These are phyloP conservation scores for Malacosoma neustria DNA, from an alignment of 2,888 invertebrate genomes.

Conservation along the genomic window DNA sequence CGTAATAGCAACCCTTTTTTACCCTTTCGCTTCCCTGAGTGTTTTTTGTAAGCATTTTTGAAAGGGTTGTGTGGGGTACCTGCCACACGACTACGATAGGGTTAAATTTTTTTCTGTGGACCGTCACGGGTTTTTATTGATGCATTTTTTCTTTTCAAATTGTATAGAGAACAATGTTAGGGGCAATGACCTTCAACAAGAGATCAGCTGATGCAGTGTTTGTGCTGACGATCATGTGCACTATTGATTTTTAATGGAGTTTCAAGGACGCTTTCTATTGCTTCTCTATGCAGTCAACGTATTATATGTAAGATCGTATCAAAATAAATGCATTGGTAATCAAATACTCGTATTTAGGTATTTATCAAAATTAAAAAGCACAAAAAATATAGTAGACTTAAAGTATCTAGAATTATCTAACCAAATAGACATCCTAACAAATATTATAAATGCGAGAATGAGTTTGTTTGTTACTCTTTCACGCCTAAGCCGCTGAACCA, in stretches of 20 bases:
- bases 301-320: too few species aligned
- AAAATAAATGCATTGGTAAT: too few species aligned
- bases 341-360: too few species aligned
- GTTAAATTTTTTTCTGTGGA: slow-evolving; percentile 61
- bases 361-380: too few species aligned
- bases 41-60: slow-evolving; percentile 69
- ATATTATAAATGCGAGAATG: too few species aligned
- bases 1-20: slow-evolving; percentile 71
- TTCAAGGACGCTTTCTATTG: slow-evolving; percentile 46
- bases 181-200: slow-evolving; percentile 63
- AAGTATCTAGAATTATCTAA: too few species aligned
- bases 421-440: too few species aligned
- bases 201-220: slow-evolving; percentile 68
- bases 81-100: slow-evolving; percentile 67
- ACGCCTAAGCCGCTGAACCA: too few species aligned
- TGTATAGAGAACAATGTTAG: slow-evolving; percentile 47
- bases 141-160: slow-evolving; percentile 49
- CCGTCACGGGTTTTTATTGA: slow-evolving; percentile 44
- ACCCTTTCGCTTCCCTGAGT: slow-evolving; percentile 66
- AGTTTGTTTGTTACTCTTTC: too few species aligned
- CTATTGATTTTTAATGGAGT: slow-evolving; percentile 56
- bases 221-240: slow-evolving; percentile 55
- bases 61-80: slow-evolving; percentile 71
- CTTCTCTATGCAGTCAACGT: too few species aligned
- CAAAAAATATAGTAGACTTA: too few species aligned